These are phyloP conservation scores for Druceiella hillmani DNA, from an alignment of 2,888 invertebrate species.

Conservation along the genomic window DNA sequence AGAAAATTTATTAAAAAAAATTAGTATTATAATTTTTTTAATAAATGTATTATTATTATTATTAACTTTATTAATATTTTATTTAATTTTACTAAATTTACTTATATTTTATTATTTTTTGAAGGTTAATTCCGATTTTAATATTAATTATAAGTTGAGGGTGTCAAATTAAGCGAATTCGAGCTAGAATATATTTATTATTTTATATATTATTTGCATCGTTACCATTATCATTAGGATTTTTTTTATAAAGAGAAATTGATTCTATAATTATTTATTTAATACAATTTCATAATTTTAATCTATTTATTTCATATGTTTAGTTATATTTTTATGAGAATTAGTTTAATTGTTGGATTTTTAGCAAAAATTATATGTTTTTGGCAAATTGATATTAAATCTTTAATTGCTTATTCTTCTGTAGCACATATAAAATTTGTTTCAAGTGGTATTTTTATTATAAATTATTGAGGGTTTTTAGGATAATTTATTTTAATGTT, in stretches of 20 bases:
- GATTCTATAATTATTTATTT: slow-evolving; percentile 37
- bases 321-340: slow-evolving; percentile 37
- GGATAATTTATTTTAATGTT: slow-evolving; percentile 43
- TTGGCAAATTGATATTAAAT: slow-evolving; percentile 54
- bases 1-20: slow-evolving; percentile 30
- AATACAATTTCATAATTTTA: slow-evolving; percentile 27
- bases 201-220: slow-evolving; percentile 57
- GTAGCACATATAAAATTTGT: slow-evolving; percentile 55
- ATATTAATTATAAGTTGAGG: slow-evolving; percentile 55
- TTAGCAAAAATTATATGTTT: slow-evolving; percentile 52
- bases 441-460: slow-evolving; percentile 38
- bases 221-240: slow-evolving; percentile 45
- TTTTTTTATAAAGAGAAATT: slow-evolving; percentile 33
- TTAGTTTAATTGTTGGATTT: slow-evolving; percentile 42
- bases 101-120: slow-evolving; percentile 56
- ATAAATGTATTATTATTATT: slow-evolving; percentile 37
- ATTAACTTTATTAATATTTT: slow-evolving; percentile 41
- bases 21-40: slow-evolving; percentile 34
- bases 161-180: slow-evolving; percentile 53
- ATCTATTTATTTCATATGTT: slow-evolving; percentile 35
- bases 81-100: slow-evolving; percentile 40
- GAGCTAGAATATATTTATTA: slow-evolving; percentile 52
- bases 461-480: slow-evolving; percentile 34
- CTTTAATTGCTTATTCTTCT: slow-evolving; percentile 59
- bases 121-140: slow-evolving; percentile 51